Conservation (phyloP, 2,888 invertebrate genomes). For the Odontothrips loti region DNA sequence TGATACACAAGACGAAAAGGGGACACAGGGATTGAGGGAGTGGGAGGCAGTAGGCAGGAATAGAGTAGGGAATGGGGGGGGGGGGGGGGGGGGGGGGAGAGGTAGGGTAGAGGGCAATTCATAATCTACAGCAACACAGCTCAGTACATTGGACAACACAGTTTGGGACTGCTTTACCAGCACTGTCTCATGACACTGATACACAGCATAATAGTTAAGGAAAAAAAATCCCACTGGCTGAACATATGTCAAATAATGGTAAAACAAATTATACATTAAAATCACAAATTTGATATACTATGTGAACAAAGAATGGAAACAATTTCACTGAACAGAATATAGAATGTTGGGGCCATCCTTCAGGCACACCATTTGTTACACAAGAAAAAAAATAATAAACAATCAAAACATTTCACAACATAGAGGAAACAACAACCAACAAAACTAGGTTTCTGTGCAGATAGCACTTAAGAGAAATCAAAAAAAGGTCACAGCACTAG, state of each 20-base stretch:
- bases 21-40: background rate
- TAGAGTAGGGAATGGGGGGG: background rate
- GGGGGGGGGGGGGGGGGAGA: background rate
- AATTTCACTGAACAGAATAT: slow-evolving; percentile 8
- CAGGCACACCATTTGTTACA: background rate
- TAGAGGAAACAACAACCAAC: slow-evolving; percentile 26
- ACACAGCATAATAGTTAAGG: background rate
- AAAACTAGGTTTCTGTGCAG: slow-evolving; percentile 13
- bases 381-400: slow-evolving; percentile 20
- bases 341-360: background rate
- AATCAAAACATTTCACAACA: slow-evolving; percentile 21
- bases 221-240: background rate
- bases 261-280: slow-evolving; percentile 25
- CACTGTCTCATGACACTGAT: background rate
- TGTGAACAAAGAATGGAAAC: slow-evolving; percentile 26
- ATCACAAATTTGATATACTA: slow-evolving; percentile 23
- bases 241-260: background rate
- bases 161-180: background rate
- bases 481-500: slow-evolving; percentile 7
- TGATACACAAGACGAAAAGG: slow-evolving; percentile 7
- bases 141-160: slow-evolving; percentile 4
- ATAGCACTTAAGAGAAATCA: background rate
- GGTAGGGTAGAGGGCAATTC: background rate
- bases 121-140: slow-evolving; percentile 3
- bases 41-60: background rate